Conservation (phyloP, 2,797 vertebrate species). For the Pipistrellus pygmaeus region DNA sequence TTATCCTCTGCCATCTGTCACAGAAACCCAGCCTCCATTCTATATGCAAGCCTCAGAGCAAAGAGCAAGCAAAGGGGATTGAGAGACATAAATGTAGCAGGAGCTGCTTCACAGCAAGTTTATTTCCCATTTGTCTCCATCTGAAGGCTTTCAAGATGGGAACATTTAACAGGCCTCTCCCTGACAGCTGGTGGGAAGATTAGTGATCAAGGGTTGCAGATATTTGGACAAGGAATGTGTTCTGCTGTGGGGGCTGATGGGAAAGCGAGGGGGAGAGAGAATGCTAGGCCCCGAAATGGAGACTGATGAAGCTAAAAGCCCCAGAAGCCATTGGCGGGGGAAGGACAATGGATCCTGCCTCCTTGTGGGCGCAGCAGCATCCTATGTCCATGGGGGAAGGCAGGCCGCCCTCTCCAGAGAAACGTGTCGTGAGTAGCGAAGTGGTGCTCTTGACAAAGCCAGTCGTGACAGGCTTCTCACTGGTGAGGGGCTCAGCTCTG, state of each 20-base stretch:
- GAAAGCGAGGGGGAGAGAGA: slow-evolving; percentile 8
- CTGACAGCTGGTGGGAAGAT: slow-evolving; percentile 48
- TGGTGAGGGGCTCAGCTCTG: not conserved
- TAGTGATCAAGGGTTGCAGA: not conserved
- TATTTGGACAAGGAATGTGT: not conserved
- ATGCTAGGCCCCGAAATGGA: not conserved
- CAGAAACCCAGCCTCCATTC: slow-evolving; percentile 55
- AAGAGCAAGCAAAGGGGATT: not conserved
- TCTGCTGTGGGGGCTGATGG: not conserved
- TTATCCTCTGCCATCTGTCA: slow-evolving; percentile 72
- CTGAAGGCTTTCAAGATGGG: slow-evolving; percentile 50
- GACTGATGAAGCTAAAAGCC: not conserved
- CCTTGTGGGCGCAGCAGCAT: not conserved
- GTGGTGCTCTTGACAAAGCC: not conserved
- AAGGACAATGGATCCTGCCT: not conserved
- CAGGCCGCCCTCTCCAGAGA: not conserved
- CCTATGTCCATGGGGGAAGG: not conserved
- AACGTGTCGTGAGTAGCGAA: not conserved
- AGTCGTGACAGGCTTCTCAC: not conserved
- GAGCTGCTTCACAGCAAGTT: slow-evolving; percentile 1
- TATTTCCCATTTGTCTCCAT: slow-evolving; percentile 61
- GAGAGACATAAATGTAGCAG: not conserved
- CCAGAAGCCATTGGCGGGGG: not conserved
- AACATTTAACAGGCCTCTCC: slow-evolving; percentile 18
- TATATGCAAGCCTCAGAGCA: slow-evolving; percentile 13